These are phyloP conservation scores for Neotoxoptera formosana DNA, from an alignment of 1,140 invertebrate genomes.

Conservation along the genomic window DNA sequence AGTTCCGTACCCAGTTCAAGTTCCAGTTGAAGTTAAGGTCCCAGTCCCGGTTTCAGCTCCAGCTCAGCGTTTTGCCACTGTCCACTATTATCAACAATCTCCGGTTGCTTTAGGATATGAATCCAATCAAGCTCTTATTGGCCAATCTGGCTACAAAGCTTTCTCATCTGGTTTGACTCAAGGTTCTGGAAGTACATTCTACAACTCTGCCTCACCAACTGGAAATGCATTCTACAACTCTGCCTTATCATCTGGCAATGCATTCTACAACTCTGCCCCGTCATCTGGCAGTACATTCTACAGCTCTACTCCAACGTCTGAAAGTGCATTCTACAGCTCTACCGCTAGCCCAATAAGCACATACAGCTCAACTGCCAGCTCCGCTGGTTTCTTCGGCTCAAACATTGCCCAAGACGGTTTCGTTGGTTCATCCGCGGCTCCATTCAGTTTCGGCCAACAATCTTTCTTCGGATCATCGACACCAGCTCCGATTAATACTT, in stretches of 20 bases:
- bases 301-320: too few species aligned
- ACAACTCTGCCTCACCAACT: neutral
- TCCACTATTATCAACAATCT: slow-evolving; percentile 45
- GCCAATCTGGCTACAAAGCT: slow-evolving; percentile 4
- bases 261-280: slow-evolving; percentile 14
- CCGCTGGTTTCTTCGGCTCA: neutral
- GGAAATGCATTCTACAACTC: neutral
- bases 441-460: neutral
- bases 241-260: neutral
- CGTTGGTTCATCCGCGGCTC: neutral
- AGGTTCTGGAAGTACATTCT: neutral
- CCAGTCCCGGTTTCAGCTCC: slow-evolving; percentile 63
- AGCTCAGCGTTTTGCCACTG: slow-evolving; percentile 64
- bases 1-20: slow-evolving; percentile 71
- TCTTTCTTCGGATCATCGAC: slow-evolving; percentile 27
- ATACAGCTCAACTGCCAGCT: neutral
- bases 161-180: neutral
- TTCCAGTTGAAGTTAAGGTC: slow-evolving; percentile 70
- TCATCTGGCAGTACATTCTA: neutral
- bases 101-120: neutral
- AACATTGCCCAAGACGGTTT: neutral
- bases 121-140: neutral
- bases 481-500: slow-evolving; percentile 16
- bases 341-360: neutral
- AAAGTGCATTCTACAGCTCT: neutral